Conservation (phyloP, 2,888 invertebrate species). For the Tetropium fuscum region DNA sequence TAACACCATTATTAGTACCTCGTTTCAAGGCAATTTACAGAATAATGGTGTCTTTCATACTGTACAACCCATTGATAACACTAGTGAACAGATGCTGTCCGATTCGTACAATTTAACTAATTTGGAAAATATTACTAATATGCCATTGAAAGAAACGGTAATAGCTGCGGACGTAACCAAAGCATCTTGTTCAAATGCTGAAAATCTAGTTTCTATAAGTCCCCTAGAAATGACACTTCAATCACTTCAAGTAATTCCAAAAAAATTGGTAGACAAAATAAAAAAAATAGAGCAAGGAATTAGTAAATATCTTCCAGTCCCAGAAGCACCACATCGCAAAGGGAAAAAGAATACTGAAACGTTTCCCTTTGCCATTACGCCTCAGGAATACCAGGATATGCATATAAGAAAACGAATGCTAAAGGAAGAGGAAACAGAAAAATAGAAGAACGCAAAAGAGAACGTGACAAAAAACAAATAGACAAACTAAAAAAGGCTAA, state of each 20-base stretch:
- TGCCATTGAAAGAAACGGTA: background rate
- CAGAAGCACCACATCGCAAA: constrained; percentile 5
- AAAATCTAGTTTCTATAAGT: constrained; percentile 3
- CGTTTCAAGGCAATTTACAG: background rate
- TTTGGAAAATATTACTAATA: constrained; percentile 6
- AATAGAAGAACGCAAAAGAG: background rate
- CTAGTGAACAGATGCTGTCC: background rate
- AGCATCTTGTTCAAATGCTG: constrained; percentile 3
- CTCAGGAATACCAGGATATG: background rate
- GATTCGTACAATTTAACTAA: background rate
- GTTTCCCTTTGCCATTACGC: background rate
- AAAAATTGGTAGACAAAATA: background rate
- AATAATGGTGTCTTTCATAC: constrained; percentile 5
- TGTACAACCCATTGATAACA: constrained; percentile 1
- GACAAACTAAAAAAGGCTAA: constrained; percentile 2
- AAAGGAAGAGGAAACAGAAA: background rate
- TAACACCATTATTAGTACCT: too few species aligned
- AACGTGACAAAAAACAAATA: constrained; percentile 6
- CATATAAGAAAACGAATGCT: constrained; percentile 3
- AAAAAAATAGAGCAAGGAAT: background rate
- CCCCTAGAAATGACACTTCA: background rate
- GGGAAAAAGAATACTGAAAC: constrained; percentile 5
- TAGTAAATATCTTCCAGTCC: background rate
- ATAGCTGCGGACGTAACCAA: constrained; percentile 2
- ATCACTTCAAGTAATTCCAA: background rate